Evolutionary conservation across 2,113 vertebrate genomes (phyloP), one percentile per base, ranked within the genome.

Genomic region (Eptatretus burgeri): DNA sequence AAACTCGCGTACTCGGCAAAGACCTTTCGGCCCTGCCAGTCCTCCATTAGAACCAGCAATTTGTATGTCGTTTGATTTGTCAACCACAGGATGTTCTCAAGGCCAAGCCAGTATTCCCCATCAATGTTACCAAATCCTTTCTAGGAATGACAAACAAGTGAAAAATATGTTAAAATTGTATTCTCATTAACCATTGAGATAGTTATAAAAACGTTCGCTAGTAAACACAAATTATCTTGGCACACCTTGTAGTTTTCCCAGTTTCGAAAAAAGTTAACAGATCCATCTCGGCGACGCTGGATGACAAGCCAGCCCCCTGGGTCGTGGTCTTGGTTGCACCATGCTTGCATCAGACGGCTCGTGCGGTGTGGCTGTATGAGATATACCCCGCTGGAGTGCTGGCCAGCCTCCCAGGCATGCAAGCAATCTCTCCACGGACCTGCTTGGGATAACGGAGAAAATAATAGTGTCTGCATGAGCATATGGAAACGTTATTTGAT

Each of bases 191-290:
- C 27, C 27, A 41, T 41, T 41, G n/a, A 41, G 27, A 41, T 41
- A 41, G 27, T 41, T 41, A 41, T 41, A 3, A 41, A 41, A 41
- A 41, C 27, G 27, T 41, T 41, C 7, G 27, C 27, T 41, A 41
- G 7, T 41, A 41, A 41, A 41, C 27, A 7, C 27, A 41, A 41
- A 41, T 41, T 41, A 41, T 41, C 27, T 41, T 41, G 27, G 27
- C 76, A 77, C 67, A 98, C 91, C 82, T 98, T 98, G 68, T 98
- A 98, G 1, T 82, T 91, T 70, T 98, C 91, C 91, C 91, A 98
- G 75, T 98, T 95, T 69, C 91, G 79, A 76, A 98, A 98, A 69
- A 98, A 98, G 76, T 98, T 98, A 69, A 94, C 88, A 0, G 89
- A 94, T 49, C 91, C 91, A 2, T 94, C 91, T 68, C 81, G 71